Evolutionary conservation across 2,888 invertebrate species (phyloP), one percentile per base, ranked within the genome.

Genomic region (Nomada goodeniana): DNA sequence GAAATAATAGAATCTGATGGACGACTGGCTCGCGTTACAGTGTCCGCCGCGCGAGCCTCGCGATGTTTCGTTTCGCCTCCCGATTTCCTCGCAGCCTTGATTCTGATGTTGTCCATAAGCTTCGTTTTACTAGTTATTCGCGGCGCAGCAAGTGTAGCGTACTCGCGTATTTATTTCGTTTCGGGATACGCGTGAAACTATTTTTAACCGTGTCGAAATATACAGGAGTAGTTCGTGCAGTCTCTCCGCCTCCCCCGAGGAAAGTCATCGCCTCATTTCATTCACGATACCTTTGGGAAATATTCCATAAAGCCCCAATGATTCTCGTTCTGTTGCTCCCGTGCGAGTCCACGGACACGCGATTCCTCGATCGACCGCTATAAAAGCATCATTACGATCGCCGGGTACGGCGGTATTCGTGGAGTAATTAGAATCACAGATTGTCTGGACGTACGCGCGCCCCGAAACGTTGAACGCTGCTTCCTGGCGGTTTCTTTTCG

Each of bases 171-270:
- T 84, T 73, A 74, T 78, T 79, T 73, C 69, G 47, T 65, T 76
- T 53, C 26, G 42, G 64, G 64, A 60, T 73, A 80, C 59, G 18
- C 36, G 55, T 11, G 26, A n/a, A 18, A 18, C 7, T 85, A 85
- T 85, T 83, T 76, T 72, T 69, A 80, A 76, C 71, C 64, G 47
- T 26, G 65, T 71, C 70, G 77, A 77, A 52, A 64, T 72, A 63
- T 26, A 67, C 61, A 52, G 61, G 53, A 36, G 50, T 55, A 42
- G 29, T 47, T 44, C 61, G 47, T 18, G 52, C 52, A 50, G 57
- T 67, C 71, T 15, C 53, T 55, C 42, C 50, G 47, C 26, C 2
- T 63, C 50, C 2, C 53, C 5, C 11, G 20, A 20, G 29, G 47
- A 55, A 53, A 67, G 20, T 57, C 42, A 63, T 71, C 60, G 72